Evolutionary conservation across 2,113 vertebrate genomes (phyloP), one percentile per base, ranked within the genome.

Genomic region (Rhinoderma darwinii): DNA sequence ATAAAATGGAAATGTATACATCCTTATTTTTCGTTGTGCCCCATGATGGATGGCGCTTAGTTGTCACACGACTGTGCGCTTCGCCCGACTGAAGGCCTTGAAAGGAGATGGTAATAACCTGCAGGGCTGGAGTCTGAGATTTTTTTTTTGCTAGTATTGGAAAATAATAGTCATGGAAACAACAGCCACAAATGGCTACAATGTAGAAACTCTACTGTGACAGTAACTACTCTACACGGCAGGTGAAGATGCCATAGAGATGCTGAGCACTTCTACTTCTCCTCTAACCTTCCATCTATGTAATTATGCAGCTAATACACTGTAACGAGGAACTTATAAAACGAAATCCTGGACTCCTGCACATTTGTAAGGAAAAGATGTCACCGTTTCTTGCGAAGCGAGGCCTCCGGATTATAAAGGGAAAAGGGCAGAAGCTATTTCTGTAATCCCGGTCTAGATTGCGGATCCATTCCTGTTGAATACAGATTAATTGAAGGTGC

Each of bases 401-500:
- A 59, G 72, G 37, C 56, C 20, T 37, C 5, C 27, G 51, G 61
- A 86, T 80, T 73, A 63, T 30, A 54, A 72, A 51, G 44, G 15
- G 35, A 74, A 43, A 77, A 30, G 61, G 84, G 61, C 61, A 80
- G 25, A 25, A 56, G 59, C 59, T 86, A 79, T 80, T 77, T 86
- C 84, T 80, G 61, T n/a, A 17, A 59, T 56, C 14, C 1, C 4
- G n/a, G 39, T 47, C 15, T 73, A 14, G 63, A 44, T 47, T 51
- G 59, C 20, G 10, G 32, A 51, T 80, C 41, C 51, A 15, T 78
- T 81, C 77, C 84, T n/a, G 35, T 25, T 56, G 86, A 82, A 74
- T 82, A 30, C 78, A 87, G 51, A 87, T 87, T 82, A 74, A 82
- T 87, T 82, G 68, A 47, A 81, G 68, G 51, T 61, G 54, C 73